Conservation (phyloP, 2,888 invertebrate species). For the Hipparchia semele region DNA sequence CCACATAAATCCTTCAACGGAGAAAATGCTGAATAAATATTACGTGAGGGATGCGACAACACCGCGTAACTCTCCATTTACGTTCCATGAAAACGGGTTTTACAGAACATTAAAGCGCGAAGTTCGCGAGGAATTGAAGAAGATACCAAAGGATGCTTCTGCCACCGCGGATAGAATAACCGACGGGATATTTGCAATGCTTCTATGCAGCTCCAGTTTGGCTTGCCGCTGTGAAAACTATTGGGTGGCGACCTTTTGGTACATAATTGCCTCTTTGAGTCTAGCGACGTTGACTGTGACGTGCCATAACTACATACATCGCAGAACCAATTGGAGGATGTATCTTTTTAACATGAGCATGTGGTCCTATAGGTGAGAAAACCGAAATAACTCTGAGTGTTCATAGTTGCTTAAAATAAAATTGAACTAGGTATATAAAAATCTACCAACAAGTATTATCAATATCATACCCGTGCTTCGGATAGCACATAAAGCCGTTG, state of each 20-base stretch:
- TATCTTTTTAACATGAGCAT: constrained; percentile 88
- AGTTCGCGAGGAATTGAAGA: constrained; percentile 79
- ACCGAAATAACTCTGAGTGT: neutral
- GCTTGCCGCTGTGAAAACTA: constrained; percentile 52
- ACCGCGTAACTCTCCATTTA: constrained; percentile 88
- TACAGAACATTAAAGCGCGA: constrained; percentile 86
- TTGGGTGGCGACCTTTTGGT: constrained; percentile 56
- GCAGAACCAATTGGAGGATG: constrained; percentile 90
- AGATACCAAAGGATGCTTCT: constrained; percentile 67
- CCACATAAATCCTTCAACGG: constrained; percentile 79
- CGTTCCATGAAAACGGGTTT: constrained; percentile 89
- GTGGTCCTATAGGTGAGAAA: constrained; percentile 84
- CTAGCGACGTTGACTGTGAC: constrained; percentile 84
- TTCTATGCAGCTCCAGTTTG: constrained; percentile 56
- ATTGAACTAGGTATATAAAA: too few relatives aligned
- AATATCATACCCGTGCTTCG: too few relatives aligned
- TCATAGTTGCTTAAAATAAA: too few relatives aligned
- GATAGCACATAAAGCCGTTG: too few relatives aligned
- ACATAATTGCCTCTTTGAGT: constrained; percentile 79
- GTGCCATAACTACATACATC: constrained; percentile 91
- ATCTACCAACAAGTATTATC: too few relatives aligned
- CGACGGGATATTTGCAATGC: constrained; percentile 62
- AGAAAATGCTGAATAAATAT: constrained; percentile 85
- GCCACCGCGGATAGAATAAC: constrained; percentile 60
- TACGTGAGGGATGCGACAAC: constrained; percentile 84